Conservation (phyloP, 2,113 vertebrate species). For the Plectropomus leopardus region DNA sequence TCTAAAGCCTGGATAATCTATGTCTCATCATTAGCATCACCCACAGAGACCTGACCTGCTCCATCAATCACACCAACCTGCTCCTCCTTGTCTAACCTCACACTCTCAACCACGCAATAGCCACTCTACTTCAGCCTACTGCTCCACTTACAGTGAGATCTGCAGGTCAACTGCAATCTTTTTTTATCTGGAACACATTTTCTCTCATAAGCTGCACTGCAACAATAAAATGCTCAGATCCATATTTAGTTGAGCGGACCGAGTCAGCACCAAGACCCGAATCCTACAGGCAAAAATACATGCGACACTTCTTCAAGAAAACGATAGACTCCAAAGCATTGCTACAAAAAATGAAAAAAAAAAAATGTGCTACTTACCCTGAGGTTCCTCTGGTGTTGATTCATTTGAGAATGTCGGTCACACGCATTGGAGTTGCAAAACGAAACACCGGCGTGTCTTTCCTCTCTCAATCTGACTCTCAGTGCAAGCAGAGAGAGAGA, state of each 20-base stretch:
- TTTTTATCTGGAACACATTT: neutral
- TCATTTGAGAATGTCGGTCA: constrained; percentile 38
- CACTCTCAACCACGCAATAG: neutral
- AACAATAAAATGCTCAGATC: neutral
- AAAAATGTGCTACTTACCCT: constrained; percentile 56
- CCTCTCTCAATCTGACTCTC: constrained; percentile 23
- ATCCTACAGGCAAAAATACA: neutral
- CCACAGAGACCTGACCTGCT: constrained; percentile 64
- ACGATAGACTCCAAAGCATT: neutral
- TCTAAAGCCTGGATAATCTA: constrained; percentile 73
- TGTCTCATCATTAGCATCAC: constrained; percentile 61
- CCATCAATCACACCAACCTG: constrained; percentile 60
- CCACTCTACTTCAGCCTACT: neutral
- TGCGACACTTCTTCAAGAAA: constrained; percentile 46
- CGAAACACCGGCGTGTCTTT: constrained; percentile 41
- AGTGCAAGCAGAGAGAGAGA: constrained; percentile 36
- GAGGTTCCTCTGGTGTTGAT: constrained; percentile 31
- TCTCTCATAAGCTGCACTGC: neutral
- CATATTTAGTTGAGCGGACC: constrained; percentile 2
- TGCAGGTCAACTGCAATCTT: constrained; percentile 18
- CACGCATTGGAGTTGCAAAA: constrained; percentile 43
- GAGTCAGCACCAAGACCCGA: constrained; percentile 20
- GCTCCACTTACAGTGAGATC: constrained; percentile 14
- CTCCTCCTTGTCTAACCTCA: constrained; percentile 49
- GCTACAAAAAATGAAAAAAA: neutral